phyloP scores from a whole-genome alignment of 2,888 invertebrate genomes.

The Hirtodrosophila cameraria region DNA sequence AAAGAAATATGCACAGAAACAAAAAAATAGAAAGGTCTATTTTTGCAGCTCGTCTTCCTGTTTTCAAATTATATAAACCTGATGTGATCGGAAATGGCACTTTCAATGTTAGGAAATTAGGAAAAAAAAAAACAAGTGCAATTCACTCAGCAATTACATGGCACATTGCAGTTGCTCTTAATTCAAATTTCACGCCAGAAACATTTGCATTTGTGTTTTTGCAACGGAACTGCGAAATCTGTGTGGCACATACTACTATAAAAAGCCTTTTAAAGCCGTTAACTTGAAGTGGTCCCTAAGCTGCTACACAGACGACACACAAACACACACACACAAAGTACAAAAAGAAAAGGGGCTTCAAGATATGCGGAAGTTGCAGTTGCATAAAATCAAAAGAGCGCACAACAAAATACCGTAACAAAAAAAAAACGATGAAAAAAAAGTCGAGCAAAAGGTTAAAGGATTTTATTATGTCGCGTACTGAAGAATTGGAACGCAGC shows the following conservation, averaged over 20 bases:
- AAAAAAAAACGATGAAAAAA: conserved; percentile 10
- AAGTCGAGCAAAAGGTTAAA: conserved; percentile 66
- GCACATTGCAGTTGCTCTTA: conserved; percentile 17
- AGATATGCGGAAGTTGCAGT: conserved; percentile 65
- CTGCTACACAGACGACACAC: conserved; percentile 3
- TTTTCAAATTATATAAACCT: no score
- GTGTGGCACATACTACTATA: conserved; percentile 4
- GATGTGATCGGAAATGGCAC: no score
- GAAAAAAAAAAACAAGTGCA: background rate
- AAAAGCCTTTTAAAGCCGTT: conserved; percentile 36
- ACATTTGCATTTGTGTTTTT: background rate
- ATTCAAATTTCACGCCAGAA: conserved; percentile 15
- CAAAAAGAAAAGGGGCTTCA: conserved; percentile 15
- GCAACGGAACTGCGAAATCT: conserved; percentile 1
- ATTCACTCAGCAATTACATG: conserved; percentile 5
- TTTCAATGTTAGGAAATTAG: background rate
- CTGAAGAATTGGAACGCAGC: conserved; percentile 9
- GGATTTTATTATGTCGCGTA: conserved; percentile 57
- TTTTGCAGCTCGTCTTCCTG: no score
- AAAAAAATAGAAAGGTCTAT: no score
- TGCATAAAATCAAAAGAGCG: conserved; percentile 33
- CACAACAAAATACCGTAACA: conserved; percentile 4
- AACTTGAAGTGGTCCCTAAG: conserved; percentile 36
- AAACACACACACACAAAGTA: background rate
- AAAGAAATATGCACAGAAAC: no score